phyloP scores from a whole-genome alignment of 2,113 vertebrate species.

The Marcusenius ussheri region DNA sequence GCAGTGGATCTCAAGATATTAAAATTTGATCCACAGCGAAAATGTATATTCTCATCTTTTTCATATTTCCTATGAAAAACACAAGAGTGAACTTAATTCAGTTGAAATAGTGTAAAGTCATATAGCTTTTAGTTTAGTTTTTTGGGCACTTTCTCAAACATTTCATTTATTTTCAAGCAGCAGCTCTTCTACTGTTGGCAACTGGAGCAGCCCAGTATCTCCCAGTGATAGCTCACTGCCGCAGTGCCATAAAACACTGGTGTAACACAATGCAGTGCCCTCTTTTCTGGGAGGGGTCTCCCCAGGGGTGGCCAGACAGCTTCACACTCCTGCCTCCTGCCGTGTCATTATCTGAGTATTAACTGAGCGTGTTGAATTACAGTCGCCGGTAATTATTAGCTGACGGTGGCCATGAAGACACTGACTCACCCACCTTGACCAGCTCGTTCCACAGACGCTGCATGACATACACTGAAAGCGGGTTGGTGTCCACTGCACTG shows the following conservation, averaged over 20 bases:
- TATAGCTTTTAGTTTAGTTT: not conserved
- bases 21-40: not conserved
- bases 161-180: not conserved
- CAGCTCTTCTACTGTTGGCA: not conserved
- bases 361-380: not conserved
- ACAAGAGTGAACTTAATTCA: not conserved
- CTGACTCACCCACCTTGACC: slow-evolving; percentile 47
- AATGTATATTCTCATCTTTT: not conserved
- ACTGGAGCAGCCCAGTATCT: not conserved
- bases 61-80: not conserved
- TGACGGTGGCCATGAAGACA: not conserved
- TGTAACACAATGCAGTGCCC: not conserved
- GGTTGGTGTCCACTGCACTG: slow-evolving; percentile 60
- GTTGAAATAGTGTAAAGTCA: not conserved
- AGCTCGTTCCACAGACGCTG: slow-evolving; percentile 58
- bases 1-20: not conserved
- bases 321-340: not conserved
- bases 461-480: slow-evolving; percentile 57
- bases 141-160: not conserved
- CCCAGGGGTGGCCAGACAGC: not conserved
- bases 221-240: not conserved
- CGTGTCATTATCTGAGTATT: not conserved
- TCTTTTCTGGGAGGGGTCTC: not conserved
- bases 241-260: not conserved
- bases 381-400: not conserved